Conservation (phyloP, 2,113 vertebrate genomes). For the Cyanistes caeruleus region DNA sequence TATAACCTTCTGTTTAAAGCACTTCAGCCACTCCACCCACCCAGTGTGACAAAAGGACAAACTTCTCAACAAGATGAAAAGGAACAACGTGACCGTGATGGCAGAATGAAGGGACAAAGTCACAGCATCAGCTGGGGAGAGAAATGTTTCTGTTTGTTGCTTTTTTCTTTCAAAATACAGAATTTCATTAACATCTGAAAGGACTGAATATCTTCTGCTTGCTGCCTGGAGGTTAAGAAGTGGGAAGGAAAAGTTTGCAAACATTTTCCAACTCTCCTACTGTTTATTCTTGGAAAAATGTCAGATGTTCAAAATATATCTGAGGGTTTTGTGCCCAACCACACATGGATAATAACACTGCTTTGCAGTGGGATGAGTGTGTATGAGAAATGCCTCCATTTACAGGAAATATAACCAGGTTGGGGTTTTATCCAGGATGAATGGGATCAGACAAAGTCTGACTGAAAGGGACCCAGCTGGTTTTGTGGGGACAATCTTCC, state of each 20-base stretch:
- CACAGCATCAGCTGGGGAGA: neutral
- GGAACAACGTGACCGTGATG: neutral
- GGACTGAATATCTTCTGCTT: neutral
- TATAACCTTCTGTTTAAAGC: neutral
- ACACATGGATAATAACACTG: accelerated
- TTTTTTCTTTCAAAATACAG: neutral
- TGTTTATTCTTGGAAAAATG: neutral
- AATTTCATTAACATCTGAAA: neutral
- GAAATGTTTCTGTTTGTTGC: neutral
- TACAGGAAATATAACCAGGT: neutral
- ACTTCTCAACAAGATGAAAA: neutral
- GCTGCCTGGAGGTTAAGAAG: neutral
- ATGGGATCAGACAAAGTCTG: neutral
- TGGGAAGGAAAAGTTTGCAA: neutral
- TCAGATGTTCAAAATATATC: neutral
- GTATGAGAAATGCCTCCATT: neutral
- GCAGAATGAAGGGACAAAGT: neutral
- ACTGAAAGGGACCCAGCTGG: neutral
- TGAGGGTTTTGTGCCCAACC: neutral
- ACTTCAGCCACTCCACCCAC: neutral
- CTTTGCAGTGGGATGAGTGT: neutral
- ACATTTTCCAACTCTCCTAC: neutral
- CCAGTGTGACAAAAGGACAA: neutral
- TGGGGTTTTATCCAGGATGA: neutral
- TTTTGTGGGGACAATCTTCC: neutral